Percentiles rank a stretch among this genome's conserved stretches.
phyloP scores from a whole-genome alignment of 2,797 vertebrate species.

The Melanitta fusca region DNA sequence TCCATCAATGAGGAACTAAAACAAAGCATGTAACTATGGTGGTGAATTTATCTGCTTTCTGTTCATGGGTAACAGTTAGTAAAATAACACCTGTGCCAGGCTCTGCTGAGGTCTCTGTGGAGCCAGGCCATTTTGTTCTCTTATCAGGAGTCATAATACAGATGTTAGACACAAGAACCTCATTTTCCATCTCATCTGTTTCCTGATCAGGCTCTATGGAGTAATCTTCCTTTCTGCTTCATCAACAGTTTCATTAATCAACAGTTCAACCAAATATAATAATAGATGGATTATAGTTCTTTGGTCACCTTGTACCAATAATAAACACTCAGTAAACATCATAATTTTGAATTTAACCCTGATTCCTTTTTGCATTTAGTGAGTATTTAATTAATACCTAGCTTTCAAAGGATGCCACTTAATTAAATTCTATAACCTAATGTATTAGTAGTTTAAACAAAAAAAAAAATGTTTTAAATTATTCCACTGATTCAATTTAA shows the following conservation, averaged over 20 bases:
- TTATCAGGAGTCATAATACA: background rate
- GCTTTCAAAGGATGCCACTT: background rate
- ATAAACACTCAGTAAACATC: background rate
- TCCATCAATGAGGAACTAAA: background rate
- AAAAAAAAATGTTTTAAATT: background rate
- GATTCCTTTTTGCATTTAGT: background rate
- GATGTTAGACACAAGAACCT: background rate
- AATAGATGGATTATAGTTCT: background rate
- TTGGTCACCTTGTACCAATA: background rate
- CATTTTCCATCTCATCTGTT: background rate
- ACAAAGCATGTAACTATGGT: background rate
- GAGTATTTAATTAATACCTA: constrained; percentile 2
- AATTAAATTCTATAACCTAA: constrained; percentile 1
- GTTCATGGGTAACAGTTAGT: background rate
- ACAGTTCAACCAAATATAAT: background rate
- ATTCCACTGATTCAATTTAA: background rate
- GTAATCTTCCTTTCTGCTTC: background rate
- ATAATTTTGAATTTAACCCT: constrained; percentile 2
- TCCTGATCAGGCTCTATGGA: background rate
- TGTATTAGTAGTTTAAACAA: background rate
- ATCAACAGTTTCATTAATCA: background rate
- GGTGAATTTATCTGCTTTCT: background rate
- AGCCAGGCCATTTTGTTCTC: background rate
- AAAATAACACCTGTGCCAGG: background rate
- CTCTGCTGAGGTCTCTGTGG: background rate